Conservation (phyloP, 2,888 invertebrate species). For the Crematogaster levior region DNA sequence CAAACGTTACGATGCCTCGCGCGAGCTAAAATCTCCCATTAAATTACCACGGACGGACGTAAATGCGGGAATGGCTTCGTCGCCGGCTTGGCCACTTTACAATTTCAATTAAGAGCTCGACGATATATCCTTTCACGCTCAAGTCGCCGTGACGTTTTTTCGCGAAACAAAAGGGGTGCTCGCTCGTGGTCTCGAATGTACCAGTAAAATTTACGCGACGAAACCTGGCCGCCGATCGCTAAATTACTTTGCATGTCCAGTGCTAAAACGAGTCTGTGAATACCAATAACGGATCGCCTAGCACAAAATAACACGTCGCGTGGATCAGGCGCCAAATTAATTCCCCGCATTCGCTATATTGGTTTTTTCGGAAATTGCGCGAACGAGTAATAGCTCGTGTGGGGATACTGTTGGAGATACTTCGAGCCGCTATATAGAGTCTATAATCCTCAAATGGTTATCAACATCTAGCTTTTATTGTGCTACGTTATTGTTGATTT, state of each 20-base stretch:
- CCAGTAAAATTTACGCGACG: slow-evolving; percentile 47
- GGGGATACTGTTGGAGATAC: background rate
- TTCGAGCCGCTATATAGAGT: background rate
- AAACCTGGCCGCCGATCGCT: background rate
- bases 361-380: slow-evolving; percentile 7
- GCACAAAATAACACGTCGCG: background rate
- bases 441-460: slow-evolving; percentile 4
- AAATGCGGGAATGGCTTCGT: slow-evolving; percentile 55
- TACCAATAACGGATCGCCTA: background rate
- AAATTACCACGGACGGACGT: slow-evolving; percentile 68
- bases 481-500: background rate
- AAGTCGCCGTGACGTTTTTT: background rate
- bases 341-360: background rate
- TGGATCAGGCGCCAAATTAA: slow-evolving; percentile 32
- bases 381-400: background rate
- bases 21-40: slow-evolving; percentile 65
- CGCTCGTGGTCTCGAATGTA: slow-evolving; percentile 53
- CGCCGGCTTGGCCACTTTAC: slow-evolving; percentile 67
- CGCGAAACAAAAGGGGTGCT: background rate
- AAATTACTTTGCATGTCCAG: slow-evolving; percentile 17
- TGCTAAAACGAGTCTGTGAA: background rate
- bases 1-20: slow-evolving; percentile 73
- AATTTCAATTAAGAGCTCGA: slow-evolving; percentile 76
- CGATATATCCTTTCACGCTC: slow-evolving; percentile 27
- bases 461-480: slow-evolving; percentile 17